These are phyloP conservation scores for Mormoops blainvillei DNA, from an alignment of 2,113 vertebrate species.

Conservation along the genomic window DNA sequence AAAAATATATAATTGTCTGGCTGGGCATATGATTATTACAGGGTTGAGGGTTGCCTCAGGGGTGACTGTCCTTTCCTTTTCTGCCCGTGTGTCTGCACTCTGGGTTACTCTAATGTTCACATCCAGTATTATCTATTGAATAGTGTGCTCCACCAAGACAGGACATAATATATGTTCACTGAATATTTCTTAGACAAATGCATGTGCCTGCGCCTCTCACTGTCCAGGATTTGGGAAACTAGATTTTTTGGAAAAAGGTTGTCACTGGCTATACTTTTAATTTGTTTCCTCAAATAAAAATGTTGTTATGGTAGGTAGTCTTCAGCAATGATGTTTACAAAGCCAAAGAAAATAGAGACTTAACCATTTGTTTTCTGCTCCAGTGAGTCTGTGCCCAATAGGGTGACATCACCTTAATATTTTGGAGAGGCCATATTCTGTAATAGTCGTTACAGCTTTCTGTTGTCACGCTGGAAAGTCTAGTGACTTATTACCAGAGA, in stretches of 20 bases:
- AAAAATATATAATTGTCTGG: neutral
- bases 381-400: neutral
- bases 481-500: neutral
- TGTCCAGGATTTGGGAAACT: neutral
- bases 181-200: neutral
- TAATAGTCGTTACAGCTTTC: neutral
- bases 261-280: neutral
- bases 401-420: neutral
- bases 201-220: neutral
- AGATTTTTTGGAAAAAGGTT: neutral
- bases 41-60: neutral
- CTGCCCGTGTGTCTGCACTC: neutral
- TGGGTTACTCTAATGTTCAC: neutral
- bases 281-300: neutral
- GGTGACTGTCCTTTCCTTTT: neutral
- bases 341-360: neutral
- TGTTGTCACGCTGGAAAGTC: constrained; percentile 1
- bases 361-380: constrained; percentile 14
- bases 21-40: neutral
- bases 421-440: neutral
- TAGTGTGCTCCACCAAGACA: neutral
- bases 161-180: neutral
- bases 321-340: constrained; percentile 10
- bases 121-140: neutral
- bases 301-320: neutral